These are phyloP conservation scores for Thyatira batis DNA, from an alignment of 2,888 invertebrate genomes.

Conservation along the genomic window DNA sequence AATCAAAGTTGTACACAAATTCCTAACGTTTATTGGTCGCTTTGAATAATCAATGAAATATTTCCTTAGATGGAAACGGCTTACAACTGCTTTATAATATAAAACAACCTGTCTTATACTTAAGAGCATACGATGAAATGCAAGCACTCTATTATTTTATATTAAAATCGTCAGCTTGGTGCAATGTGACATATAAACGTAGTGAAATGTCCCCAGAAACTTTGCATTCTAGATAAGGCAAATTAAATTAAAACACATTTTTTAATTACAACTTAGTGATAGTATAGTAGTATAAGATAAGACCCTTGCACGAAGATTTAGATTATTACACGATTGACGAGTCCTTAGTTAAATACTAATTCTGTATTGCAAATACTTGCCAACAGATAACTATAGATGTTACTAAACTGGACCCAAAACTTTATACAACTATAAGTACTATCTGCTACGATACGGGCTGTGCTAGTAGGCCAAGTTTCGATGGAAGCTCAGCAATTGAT, in stretches of 20 bases:
- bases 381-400: conserved; percentile 9
- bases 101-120: background rate
- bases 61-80: conserved; percentile 16
- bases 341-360: conserved; percentile 1
- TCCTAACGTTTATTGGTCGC: conserved; percentile 13
- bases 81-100: conserved; percentile 20
- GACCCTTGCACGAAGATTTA: background rate
- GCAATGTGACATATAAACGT: background rate
- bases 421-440: conserved; percentile 5
- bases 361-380: conserved; percentile 1
- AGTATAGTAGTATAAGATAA: background rate
- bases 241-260: too few relatives aligned
- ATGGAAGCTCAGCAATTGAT: conserved; percentile 43
- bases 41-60: conserved; percentile 20
- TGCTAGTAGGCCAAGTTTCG: conserved; percentile 44
- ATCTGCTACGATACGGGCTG: conserved; percentile 31
- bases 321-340: background rate
- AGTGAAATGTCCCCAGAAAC: background rate
- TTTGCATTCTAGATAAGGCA: background rate
- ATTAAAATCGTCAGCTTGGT: background rate
- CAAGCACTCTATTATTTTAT: conserved; percentile 1
- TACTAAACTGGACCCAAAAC: conserved; percentile 10
- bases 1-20: conserved; percentile 35
- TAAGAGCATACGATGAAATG: background rate
- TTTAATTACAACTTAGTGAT: background rate